Evolutionary conservation across 2,888 invertebrate genomes (phyloP).

Genomic region (Pseudococcus viburni): DNA sequence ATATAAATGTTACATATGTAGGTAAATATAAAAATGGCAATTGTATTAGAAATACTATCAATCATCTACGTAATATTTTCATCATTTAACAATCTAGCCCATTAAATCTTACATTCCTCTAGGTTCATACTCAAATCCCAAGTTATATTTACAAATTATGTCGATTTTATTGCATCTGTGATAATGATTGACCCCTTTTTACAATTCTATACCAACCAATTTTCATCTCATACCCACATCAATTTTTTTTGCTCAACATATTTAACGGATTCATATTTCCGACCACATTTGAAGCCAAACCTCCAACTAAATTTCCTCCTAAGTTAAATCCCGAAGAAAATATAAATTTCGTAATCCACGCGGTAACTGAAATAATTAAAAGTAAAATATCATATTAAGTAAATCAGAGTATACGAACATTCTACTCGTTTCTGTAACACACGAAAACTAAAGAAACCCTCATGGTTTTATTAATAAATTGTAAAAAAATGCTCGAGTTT

Average conservation of each 20-base stretch:
- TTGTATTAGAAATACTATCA: background rate
- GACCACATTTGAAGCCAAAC: conserved; percentile 23
- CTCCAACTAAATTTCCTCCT: conserved; percentile 46
- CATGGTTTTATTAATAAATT: too few species aligned
- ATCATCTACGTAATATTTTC: background rate
- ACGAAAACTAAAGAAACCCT: background rate
- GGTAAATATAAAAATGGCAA: background rate
- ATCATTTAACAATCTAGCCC: background rate
- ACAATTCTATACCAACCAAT: conserved; percentile 13
- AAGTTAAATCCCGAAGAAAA: conserved; percentile 46
- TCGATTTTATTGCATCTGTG: background rate
- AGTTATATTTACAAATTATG: conserved; percentile 43
- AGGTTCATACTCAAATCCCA: background rate
- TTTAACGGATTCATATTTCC: conserved; percentile 40
- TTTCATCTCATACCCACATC: conserved; percentile 2
- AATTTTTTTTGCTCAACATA: conserved; percentile 28
- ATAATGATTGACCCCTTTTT: conserved; percentile 6
- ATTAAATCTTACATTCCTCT: background rate
- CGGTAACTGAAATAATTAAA: conserved; percentile 30
- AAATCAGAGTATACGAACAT: background rate
- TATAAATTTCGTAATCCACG: conserved; percentile 35
- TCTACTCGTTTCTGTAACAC: background rate
- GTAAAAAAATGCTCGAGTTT: background rate
- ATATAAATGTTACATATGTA: background rate
- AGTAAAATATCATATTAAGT: background rate